Evolutionary conservation across 2,797 vertebrate genomes (phyloP).

Genomic region (Anableps anableps): DNA sequence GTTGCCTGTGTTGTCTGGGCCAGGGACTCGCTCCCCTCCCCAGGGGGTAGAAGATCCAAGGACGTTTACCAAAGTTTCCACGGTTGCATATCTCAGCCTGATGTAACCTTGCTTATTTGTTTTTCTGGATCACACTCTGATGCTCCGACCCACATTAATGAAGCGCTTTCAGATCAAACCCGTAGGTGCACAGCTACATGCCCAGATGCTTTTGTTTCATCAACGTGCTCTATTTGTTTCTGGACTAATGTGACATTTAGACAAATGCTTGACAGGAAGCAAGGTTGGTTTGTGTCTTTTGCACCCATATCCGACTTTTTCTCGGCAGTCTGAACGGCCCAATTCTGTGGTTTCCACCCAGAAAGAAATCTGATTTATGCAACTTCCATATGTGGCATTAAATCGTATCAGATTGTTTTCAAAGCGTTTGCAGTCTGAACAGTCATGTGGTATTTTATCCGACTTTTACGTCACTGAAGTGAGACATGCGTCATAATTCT

Average conservation of each 20-base stretch:
- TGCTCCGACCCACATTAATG: conserved; percentile 63
- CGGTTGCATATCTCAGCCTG: conserved; percentile 48
- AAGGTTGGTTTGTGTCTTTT: conserved; percentile 47
- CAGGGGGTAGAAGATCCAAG: conserved; percentile 47
- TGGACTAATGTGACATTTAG: conserved; percentile 54
- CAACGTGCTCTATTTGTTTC: conserved; percentile 35
- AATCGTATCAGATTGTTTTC: too few species aligned
- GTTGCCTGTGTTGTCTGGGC: conserved; percentile 33
- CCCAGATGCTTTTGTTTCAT: conserved; percentile 16
- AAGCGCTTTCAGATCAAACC: conserved; percentile 54
- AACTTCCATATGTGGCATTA: too few species aligned
- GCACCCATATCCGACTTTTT: conserved; percentile 61
- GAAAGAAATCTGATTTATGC: too few species aligned
- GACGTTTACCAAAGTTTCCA: conserved; percentile 60
- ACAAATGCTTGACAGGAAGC: conserved; percentile 37
- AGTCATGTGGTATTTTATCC: too few species aligned
- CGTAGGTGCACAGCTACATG: conserved; percentile 17
- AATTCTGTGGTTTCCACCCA: too few species aligned
- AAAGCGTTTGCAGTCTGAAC: too few species aligned
- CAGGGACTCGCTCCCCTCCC: conserved; percentile 34
- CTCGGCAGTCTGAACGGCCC: too few species aligned
- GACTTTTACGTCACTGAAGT: too few species aligned
- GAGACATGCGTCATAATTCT: too few species aligned
- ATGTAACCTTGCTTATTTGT: conserved; percentile 63
- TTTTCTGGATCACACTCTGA: conserved; percentile 48